Conservation (phyloP, 2,797 vertebrate species). For the Chloroceryle amazona region DNA sequence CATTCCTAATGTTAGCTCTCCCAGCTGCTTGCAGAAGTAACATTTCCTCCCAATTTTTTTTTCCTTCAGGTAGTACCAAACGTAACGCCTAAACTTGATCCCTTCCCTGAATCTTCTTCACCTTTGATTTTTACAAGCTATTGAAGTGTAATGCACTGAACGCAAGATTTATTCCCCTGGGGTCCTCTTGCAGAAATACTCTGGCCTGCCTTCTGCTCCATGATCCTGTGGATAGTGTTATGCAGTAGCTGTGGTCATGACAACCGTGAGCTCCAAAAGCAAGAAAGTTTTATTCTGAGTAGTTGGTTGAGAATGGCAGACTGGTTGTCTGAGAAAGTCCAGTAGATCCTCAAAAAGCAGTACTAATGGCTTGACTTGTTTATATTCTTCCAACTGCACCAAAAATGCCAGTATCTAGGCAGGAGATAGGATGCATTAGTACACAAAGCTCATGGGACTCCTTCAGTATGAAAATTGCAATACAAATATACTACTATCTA, state of each 20-base stretch:
- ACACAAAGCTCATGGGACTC: not conserved
- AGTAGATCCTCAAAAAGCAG: not conserved
- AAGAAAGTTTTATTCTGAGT: not conserved
- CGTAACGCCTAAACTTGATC: not conserved
- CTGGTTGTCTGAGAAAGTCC: not conserved
- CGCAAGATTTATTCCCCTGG: not conserved
- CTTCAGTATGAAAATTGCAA: not conserved
- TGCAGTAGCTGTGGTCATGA: accelerated
- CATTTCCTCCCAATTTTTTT: not conserved
- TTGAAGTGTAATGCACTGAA: not conserved
- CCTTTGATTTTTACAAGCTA: not conserved
- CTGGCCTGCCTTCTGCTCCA: not conserved
- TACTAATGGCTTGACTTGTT: not conserved
- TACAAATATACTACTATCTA: slow-evolving; percentile 33
- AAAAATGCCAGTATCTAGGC: not conserved
- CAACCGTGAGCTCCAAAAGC: not conserved
- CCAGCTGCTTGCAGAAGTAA: not conserved
- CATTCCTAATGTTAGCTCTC: not conserved
- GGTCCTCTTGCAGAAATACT: not conserved
- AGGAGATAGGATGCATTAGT: not conserved
- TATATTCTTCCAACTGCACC: not conserved
- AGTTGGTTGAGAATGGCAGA: not conserved
- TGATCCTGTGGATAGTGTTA: not conserved
- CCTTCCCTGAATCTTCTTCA: not conserved
- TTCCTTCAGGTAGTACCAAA: not conserved